These are phyloP conservation scores for Aricia agestis DNA, from an alignment of 1,140 invertebrate species.

Conservation along the genomic window DNA sequence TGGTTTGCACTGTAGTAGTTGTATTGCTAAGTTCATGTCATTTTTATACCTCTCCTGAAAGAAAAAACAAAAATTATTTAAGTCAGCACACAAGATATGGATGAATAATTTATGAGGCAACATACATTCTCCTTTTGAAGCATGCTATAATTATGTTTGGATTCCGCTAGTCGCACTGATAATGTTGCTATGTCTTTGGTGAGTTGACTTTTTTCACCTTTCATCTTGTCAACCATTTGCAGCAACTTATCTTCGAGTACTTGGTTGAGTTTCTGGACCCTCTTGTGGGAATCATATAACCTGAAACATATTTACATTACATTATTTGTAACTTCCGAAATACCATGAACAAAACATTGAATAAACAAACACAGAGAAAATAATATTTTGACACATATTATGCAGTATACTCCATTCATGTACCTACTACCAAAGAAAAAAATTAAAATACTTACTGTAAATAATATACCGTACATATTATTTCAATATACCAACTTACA, in stretches of 20 bases:
- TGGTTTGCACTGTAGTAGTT: conserved; percentile 95
- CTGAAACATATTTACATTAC: conserved; percentile 64
- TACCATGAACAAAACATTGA: background rate
- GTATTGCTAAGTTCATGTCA: conserved; percentile 95
- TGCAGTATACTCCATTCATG: too few species aligned
- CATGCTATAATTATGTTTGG: conserved; percentile 89
- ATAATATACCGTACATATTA: too few species aligned
- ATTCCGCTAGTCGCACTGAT: conserved; percentile 91
- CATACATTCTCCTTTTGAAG: conserved; percentile 93
- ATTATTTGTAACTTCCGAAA: background rate
- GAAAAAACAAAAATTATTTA: conserved; percentile 37
- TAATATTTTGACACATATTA: too few species aligned
- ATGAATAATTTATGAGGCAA: background rate
- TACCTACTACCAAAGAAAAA: too few species aligned
- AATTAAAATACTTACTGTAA: too few species aligned
- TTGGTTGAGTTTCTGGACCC: conserved; percentile 96
- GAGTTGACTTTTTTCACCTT: conserved; percentile 91
- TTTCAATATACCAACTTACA: too few species aligned
- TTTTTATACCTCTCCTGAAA: conserved; percentile 93
- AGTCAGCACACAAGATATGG: too few species aligned
- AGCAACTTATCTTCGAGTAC: conserved; percentile 95
- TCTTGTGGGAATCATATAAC: conserved; percentile 94
- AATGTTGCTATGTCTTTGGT: conserved; percentile 91
- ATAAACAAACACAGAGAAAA: background rate
- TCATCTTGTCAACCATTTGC: conserved; percentile 94